Conservation (phyloP, 2,113 vertebrate genomes). For the Chascanopsetta lugubris region DNA sequence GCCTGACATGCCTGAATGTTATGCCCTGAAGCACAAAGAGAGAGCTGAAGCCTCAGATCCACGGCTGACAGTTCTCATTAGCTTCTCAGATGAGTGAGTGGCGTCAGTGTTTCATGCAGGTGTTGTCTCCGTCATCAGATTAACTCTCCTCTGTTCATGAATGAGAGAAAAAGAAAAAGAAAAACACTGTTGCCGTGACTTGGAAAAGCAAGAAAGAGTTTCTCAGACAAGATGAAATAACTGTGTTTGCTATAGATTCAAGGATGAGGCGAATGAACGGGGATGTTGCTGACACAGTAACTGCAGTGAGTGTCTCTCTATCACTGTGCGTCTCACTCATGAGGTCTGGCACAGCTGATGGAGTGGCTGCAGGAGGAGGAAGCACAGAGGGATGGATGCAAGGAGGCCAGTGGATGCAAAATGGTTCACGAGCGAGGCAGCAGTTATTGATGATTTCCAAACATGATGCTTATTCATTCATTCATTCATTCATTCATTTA, state of each 20-base stretch:
- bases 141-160: background rate
- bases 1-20: background rate
- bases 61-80: background rate
- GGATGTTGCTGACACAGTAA: background rate
- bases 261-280: background rate
- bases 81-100: background rate
- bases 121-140: slow-evolving; percentile 2
- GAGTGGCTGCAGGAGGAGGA: background rate
- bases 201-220: background rate
- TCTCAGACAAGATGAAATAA: background rate
- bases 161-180: too few relatives aligned
- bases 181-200: too few relatives aligned
- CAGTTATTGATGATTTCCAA: background rate
- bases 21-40: background rate
- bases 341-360: background rate
- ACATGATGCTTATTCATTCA: background rate
- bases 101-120: background rate
- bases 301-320: slow-evolving; percentile 4
- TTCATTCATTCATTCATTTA: too few relatives aligned
- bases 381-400: background rate
- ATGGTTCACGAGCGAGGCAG: background rate
- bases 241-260: slow-evolving; percentile 2
- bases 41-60: background rate
- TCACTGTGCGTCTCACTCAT: background rate
- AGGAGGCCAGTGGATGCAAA: background rate